phyloP scores from a whole-genome alignment of 2,797 vertebrate species.

The Dicrostonyx torquatus region DNA sequence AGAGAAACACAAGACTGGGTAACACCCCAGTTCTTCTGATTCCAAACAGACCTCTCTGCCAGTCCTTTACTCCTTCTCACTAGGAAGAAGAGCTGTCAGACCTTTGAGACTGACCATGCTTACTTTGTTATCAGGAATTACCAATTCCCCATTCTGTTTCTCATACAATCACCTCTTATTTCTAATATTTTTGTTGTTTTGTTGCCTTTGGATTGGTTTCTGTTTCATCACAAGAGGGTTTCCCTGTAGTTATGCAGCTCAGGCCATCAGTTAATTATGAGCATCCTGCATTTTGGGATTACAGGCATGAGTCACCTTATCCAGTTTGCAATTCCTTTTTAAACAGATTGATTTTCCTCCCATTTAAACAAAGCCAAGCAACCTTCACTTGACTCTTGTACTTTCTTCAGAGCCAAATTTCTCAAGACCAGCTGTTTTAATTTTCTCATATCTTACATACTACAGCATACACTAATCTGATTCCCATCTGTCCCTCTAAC shows the following conservation, averaged over 20 bases:
- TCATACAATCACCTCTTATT: neutral
- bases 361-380: conserved; percentile 52
- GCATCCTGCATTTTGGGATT: neutral
- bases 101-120: neutral
- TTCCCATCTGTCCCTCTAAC: conserved; percentile 8
- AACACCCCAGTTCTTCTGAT: neutral
- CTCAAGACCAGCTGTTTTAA: neutral
- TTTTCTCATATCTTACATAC: neutral
- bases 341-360: neutral
- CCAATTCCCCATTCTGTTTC: neutral
- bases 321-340: conserved; percentile 7
- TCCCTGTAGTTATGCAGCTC: neutral
- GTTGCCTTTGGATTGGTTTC: neutral
- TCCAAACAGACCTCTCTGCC: neutral
- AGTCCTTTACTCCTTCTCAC: neutral
- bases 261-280: neutral
- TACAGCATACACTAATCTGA: neutral
- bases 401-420: conserved; percentile 1
- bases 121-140: conserved; percentile 30
- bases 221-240: neutral
- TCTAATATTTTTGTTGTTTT: conserved; percentile 2
- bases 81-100: neutral
- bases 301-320: neutral
- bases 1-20: neutral
- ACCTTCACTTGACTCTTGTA: conserved; percentile 5